Percentiles rank a stretch among this genome's conserved stretches.
Conservation (phyloP, 2,797 vertebrate species). For the Trichosurus vulpecula region DNA sequence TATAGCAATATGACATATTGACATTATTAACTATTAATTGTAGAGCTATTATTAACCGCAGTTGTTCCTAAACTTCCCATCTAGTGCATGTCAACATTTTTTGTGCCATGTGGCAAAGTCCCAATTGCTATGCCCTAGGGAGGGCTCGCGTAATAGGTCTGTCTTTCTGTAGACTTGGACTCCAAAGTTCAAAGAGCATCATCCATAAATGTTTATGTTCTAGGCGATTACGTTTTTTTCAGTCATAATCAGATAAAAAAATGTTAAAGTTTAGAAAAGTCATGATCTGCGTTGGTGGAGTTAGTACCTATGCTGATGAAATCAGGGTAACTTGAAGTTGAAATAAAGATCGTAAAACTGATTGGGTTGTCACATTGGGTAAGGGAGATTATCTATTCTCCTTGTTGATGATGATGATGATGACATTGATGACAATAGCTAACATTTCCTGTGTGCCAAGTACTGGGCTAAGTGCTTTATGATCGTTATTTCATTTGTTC, state of each 20-base stretch:
- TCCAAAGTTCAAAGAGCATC: not conserved
- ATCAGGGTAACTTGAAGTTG: not conserved
- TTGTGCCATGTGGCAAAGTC: not conserved
- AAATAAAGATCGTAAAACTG: not conserved
- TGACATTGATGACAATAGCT: too few relatives aligned
- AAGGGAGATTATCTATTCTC: not conserved
- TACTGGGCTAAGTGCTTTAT: not conserved
- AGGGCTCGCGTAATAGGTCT: not conserved
- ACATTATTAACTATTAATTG: not conserved
- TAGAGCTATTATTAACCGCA: not conserved
- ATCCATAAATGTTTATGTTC: not conserved
- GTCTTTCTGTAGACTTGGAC: not conserved
- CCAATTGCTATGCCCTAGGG: not conserved
- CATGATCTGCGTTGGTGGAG: not conserved
- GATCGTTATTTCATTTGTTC: not conserved
- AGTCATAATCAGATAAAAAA: not conserved
- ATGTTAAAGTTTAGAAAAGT: not conserved
- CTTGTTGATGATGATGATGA: not conserved
- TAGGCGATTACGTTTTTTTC: not conserved
- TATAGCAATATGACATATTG: too few relatives aligned
- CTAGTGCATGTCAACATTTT: not conserved
- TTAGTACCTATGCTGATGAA: not conserved
- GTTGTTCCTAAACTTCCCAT: not conserved
- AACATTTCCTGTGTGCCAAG: not conserved
- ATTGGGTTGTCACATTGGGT: not conserved